Base-by-base conservation (phyloP, 2,113 vertebrate genomes). In the Ceyx margarethae region DNA sequence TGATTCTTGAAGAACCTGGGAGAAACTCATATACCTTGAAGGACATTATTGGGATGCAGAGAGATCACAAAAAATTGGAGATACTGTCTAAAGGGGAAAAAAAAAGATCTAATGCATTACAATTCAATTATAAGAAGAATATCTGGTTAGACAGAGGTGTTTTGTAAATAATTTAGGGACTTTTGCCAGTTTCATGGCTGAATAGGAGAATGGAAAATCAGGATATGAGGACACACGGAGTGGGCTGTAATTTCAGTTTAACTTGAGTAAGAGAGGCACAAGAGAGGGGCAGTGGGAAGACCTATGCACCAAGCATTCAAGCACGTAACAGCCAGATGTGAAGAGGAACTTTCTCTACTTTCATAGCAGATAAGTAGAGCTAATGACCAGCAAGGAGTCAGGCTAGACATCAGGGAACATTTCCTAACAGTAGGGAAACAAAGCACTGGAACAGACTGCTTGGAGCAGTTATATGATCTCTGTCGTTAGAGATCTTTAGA, bases 381-480 rank as follows among this genome's bases (percentile, higher is more conserved):
- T 87, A 89, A 87, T 61, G 54, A 93, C 62, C 78, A 93, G 66
- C n/a, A 50, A 76, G 62, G 42, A 91, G 74, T 87, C 74, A 62
- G 53, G 31, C 35, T 80, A 90, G 73, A 81, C 77, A 87, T 64
- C 25, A 68, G 74, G 48, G 50, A 90, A 69, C 61, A 62, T 87
- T 81, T 81, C 35, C 29, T 81, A 77, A 40, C 56, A 81, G 50
- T 25, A 82, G 54, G 20, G 75, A 92, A 82, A 69, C 65, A 48
- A 91, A 95, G 40, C 73, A 48, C 19, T 9, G 37, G 69, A 83
- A 46, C 37, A 85, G 45, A 42, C 50, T 76, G 62, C 67, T 92
- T 66, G 54, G 54, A 92, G 89, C 84, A 87, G 62, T 95, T 91
- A 17, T 3, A n/a, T 68, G 78, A 42, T 89, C 84, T 93, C 66